phyloP scores from a whole-genome alignment of 2,113 vertebrate genomes.

The Pipra filicauda region DNA sequence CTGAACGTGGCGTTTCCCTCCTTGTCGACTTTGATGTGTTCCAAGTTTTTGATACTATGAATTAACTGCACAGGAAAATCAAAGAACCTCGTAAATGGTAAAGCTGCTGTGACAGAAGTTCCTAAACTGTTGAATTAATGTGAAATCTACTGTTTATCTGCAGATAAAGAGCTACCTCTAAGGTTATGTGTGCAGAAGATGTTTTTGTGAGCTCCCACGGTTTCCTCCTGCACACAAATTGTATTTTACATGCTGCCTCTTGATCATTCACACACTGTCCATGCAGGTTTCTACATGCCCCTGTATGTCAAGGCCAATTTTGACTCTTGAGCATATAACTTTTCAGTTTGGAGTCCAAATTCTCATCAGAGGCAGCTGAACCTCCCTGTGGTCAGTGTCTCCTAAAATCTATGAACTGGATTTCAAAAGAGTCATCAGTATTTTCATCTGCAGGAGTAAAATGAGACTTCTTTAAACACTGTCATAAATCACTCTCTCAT shows the following conservation, averaged over 20 bases:
- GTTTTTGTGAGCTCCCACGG: not conserved
- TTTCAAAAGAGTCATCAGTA: not conserved
- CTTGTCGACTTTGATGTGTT: constrained; percentile 76
- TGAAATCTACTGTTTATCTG: not conserved
- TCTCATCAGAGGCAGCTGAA: not conserved
- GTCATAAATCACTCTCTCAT: not conserved
- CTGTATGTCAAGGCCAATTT: not conserved
- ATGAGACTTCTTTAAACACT: not conserved
- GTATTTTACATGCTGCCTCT: not conserved
- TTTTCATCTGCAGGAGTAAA: not conserved
- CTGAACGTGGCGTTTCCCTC: constrained; percentile 77
- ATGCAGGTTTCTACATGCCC: not conserved
- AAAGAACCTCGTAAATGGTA: not conserved
- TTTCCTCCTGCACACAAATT: not conserved
- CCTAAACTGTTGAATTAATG: not conserved
- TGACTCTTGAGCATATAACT: not conserved
- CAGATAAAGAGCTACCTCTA: not conserved
- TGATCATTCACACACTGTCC: not conserved
- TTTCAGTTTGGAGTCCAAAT: not conserved
- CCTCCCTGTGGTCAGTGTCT: not conserved
- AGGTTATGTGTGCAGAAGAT: not conserved
- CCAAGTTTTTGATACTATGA: constrained; percentile 73
- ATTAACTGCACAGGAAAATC: constrained; percentile 72
- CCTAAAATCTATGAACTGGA: not conserved
- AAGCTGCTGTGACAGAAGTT: not conserved